Conservation (phyloP, 2,888 invertebrate genomes). For the Chrysolina haemoptera region DNA sequence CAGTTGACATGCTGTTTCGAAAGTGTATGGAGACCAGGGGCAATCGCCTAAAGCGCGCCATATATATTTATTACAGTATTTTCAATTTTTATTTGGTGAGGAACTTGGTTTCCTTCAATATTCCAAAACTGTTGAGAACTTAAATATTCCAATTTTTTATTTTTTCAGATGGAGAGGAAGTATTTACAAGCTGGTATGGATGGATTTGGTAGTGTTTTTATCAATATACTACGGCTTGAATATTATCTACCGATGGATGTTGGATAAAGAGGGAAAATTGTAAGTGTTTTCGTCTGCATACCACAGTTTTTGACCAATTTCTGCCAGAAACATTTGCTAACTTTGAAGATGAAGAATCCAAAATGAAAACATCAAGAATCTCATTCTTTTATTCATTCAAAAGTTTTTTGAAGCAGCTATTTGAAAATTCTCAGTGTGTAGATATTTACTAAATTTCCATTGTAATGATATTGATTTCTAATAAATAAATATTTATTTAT, state of each 20-base stretch:
- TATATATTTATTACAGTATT: no score
- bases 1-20: no score
- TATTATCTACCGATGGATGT: constrained; percentile 81
- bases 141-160: constrained; percentile 24
- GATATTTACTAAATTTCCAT: not conserved
- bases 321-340: no score
- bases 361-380: no score
- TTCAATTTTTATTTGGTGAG: no score
- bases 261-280: constrained; percentile 80
- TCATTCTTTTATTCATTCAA: no score
- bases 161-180: constrained; percentile 90
- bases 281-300: constrained; percentile 67
- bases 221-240: constrained; percentile 85
- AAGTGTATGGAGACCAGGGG: no score
- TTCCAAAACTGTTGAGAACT: no score
- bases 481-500: constrained; percentile 55
- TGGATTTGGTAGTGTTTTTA: constrained; percentile 87
- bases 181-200: constrained; percentile 95
- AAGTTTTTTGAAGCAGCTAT: no score
- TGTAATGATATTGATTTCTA: constrained; percentile 10
- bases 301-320: not conserved
- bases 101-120: not conserved
- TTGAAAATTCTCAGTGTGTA: no score
- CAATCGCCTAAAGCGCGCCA: no score
- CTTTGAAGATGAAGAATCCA: no score